A percentile compares a stretch with the other conserved stretches of the same genome.
Evolutionary conservation across 2,888 invertebrate genomes (phyloP).

Genomic region (Scaptomyza parva): DNA sequence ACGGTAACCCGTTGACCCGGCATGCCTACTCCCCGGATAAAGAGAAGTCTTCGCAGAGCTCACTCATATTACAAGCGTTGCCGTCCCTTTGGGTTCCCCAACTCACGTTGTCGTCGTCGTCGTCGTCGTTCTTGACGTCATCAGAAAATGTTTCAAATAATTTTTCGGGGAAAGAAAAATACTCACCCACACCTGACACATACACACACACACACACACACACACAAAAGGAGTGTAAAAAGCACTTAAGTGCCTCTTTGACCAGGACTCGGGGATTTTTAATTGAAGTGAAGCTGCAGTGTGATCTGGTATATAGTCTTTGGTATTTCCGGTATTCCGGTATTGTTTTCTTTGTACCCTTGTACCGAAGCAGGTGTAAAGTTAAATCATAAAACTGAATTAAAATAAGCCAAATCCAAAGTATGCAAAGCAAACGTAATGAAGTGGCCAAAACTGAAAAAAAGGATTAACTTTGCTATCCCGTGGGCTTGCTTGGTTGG

Average conservation of each 20-base stretch:
- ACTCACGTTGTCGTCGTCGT: conserved; percentile 50
- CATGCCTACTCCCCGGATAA: conserved; percentile 34
- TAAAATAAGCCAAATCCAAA: conserved; percentile 77
- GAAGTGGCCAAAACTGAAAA: conserved; percentile 59
- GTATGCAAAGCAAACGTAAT: conserved; percentile 60
- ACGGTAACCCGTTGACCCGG: conserved; percentile 64
- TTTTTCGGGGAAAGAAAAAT: conserved; percentile 60
- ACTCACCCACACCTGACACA: conserved; percentile 45
- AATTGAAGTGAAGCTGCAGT: conserved; percentile 79
- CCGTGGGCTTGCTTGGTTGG: conserved; percentile 40
- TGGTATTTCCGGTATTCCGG: conserved; percentile 51
- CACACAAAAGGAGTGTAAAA: conserved; percentile 53
- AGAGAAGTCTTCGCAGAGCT: conserved; percentile 30
- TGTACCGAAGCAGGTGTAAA: conserved; percentile 81
- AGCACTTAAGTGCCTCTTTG: conserved; percentile 75
- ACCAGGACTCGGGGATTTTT: conserved; percentile 70
- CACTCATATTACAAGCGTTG: conserved; percentile 61
- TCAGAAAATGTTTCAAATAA: conserved; percentile 69
- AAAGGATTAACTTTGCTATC: conserved; percentile 57
- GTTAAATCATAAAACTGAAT: conserved; percentile 84
- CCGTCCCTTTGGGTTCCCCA: conserved; percentile 49
- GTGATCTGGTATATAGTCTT: conserved; percentile 37
- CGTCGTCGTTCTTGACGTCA: conserved; percentile 57
- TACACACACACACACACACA: not conserved
- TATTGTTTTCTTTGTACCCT: conserved; percentile 39